These are phyloP conservation scores for Erethizon dorsatum DNA, from an alignment of 2,797 vertebrate genomes.

Conservation along the genomic window DNA sequence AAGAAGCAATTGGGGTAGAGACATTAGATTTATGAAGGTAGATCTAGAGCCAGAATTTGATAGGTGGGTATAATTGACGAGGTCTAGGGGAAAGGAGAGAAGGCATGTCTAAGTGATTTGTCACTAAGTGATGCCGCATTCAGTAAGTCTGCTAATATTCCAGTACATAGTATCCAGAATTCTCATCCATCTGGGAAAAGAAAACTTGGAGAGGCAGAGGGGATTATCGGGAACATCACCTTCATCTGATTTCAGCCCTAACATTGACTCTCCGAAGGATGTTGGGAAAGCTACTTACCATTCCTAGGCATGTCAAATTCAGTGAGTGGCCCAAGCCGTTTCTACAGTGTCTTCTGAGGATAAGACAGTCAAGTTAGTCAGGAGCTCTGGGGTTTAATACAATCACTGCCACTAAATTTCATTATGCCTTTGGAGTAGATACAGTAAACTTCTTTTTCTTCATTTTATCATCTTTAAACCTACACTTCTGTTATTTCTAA, in stretches of 20 bases:
- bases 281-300: neutral
- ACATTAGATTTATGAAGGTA: neutral
- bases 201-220: neutral
- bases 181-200: neutral
- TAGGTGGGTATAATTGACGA: neutral
- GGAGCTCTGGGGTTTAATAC: neutral
- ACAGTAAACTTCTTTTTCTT: neutral
- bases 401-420: neutral
- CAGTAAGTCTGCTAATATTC: neutral
- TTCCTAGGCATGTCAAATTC: neutral
- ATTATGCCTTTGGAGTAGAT: neutral
- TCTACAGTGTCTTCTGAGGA: neutral
- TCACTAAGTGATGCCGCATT: neutral
- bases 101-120: neutral
- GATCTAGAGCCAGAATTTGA: neutral
- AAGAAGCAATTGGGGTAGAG: neutral
- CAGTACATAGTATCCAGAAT: neutral
- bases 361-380: neutral
- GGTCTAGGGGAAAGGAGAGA: neutral
- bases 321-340: neutral
- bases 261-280: neutral
- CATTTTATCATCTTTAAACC: constrained; percentile 24
- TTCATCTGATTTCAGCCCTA: neutral
- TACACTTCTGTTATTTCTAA: constrained; percentile 37
- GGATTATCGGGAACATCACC: neutral